Evolutionary conservation across 2,113 vertebrate genomes (phyloP), one percentile per base, ranked within the genome.

Genomic region (Hucho hucho): DNA sequence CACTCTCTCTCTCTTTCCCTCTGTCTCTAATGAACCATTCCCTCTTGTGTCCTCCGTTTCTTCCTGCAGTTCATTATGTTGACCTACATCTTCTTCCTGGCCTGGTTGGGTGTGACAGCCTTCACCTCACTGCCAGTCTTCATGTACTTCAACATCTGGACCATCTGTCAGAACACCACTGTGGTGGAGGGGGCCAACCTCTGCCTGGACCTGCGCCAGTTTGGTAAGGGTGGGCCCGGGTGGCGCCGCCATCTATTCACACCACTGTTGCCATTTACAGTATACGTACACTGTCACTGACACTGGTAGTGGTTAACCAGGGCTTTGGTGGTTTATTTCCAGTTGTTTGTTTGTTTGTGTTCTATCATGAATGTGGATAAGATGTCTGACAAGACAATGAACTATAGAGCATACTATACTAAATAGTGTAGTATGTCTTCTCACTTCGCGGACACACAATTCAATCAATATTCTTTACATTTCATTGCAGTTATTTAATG

Each of bases 71-170:
- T 96, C 81, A 95, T 99, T 87, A 96, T 98, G 95, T 90, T 99
- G 94, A 97, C 98, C 61, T 99, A 99, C 87, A 92, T 99, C 77
- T 98, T 99, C 92, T 98, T 99, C 96, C 86, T 99, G 91, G 96
- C 98, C 79, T 99, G 98, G 97, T 93, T 99, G 6, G 97, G 95
- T 0, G 96, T 99, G 80, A 98, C 97, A 3, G 98, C 97, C 1
- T 98, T 99, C 89, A 98, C 97, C 70, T 96, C 96, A 66, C 91
- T 99, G 83, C 98, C 98, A 0, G 98, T 99, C 86, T 99, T 97
- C 90, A 96, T 99, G 95, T 99, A 98, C 91, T 99, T 98, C 90
- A 99, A 98, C 32, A 93, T 99, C 77, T 99, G 97, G 97, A 96
- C 96, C 87, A 96, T 99, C 91, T 99, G 98, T 89, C 93, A 95